Conservation (phyloP, 1,140 invertebrate genomes). For the Drosophila albomicans region DNA sequence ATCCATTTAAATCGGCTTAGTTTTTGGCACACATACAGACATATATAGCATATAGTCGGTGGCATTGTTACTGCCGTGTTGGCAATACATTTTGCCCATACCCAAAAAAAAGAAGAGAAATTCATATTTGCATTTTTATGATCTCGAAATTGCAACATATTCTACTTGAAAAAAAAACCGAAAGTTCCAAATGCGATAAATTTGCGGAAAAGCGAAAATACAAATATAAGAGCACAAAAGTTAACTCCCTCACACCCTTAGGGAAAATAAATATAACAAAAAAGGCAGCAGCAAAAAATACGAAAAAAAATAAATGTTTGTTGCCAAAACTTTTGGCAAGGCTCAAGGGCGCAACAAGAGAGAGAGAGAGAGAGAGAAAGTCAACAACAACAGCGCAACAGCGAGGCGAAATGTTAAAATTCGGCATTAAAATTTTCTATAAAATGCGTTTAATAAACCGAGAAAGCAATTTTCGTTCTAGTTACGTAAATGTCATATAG, state of each 20-base stretch:
- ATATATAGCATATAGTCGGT: background rate
- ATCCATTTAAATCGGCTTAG: conserved; percentile 4
- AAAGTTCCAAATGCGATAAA: conserved; percentile 51
- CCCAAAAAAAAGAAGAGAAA: background rate
- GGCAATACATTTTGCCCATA: background rate
- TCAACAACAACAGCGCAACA: background rate
- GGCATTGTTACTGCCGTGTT: background rate
- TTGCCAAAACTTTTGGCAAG: conserved; percentile 19
- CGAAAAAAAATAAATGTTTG: background rate
- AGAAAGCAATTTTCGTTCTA: conserved; percentile 59
- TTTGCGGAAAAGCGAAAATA: conserved; percentile 17
- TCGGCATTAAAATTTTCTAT: conserved; percentile 57
- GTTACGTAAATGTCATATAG: conserved; percentile 26
- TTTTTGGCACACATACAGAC: background rate
- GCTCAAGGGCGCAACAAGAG: conserved; percentile 1
- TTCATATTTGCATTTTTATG: conserved; percentile 62
- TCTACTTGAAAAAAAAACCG: conserved; percentile 18
- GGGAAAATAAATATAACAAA: conserved; percentile 12
- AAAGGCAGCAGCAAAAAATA: conserved; percentile 29
- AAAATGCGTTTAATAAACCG: conserved; percentile 66
- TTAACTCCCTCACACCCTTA: background rate
- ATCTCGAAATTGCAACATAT: conserved; percentile 63
- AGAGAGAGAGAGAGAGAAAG: background rate
- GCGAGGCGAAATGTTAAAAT: conserved; percentile 24
- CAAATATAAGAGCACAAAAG: conserved; percentile 16